Evolutionary conservation across 1,140 invertebrate species (phyloP).

Genomic region (Steinernema khuongi): DNA sequence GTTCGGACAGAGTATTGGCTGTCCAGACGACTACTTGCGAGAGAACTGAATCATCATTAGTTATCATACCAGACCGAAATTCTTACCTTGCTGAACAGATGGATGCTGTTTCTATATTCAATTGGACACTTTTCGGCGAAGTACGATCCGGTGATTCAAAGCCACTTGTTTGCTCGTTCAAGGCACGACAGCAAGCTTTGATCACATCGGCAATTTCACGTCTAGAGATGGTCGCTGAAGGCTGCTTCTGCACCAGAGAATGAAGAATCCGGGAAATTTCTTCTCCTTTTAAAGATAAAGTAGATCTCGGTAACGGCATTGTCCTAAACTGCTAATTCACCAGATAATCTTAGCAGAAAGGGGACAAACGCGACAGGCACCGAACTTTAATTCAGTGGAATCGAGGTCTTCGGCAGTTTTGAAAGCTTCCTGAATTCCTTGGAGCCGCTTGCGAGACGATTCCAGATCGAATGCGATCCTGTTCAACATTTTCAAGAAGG

Average conservation of each 20-base stretch:
- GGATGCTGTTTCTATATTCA: background rate
- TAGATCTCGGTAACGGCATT: constrained; percentile 20
- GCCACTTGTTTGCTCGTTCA: constrained; percentile 13
- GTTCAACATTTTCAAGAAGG: constrained; percentile 23
- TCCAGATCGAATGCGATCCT: constrained; percentile 20
- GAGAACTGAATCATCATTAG: background rate
- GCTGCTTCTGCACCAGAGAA: background rate
- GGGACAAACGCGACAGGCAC: constrained; percentile 14
- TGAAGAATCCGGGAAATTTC: constrained; percentile 8
- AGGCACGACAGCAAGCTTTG: constrained; percentile 17
- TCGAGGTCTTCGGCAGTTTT: constrained; percentile 22
- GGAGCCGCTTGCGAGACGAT: constrained; percentile 3
- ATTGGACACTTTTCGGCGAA: background rate
- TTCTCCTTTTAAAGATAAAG: constrained; percentile 19
- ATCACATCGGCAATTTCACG: constrained; percentile 20
- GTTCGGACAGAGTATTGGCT: background rate
- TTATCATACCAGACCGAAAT: background rate
- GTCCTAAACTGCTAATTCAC: constrained; percentile 13
- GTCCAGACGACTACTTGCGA: background rate
- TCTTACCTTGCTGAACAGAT: background rate
- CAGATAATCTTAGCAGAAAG: background rate
- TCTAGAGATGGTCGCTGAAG: constrained; percentile 10
- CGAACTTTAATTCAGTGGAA: constrained; percentile 14
- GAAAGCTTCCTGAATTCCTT: background rate
- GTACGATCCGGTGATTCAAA: constrained; percentile 1